phyloP scores from a whole-genome alignment of 2,113 vertebrate genomes.

The Solea senegalensis region DNA sequence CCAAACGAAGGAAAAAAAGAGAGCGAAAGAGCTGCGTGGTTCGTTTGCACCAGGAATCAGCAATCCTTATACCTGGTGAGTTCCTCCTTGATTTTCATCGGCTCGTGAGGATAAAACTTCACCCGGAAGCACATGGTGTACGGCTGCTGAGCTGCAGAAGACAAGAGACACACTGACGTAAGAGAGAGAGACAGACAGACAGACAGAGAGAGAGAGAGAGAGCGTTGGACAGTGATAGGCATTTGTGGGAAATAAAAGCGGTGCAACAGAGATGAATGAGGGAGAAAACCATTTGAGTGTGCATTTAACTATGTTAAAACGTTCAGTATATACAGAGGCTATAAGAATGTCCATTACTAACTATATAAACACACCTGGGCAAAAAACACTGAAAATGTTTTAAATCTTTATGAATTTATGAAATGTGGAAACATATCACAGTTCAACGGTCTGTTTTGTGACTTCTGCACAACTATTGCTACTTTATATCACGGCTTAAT shows the following conservation, averaged over 20 bases:
- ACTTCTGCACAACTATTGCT: too few relatives aligned
- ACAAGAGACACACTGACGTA: conserved; percentile 70
- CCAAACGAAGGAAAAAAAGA: too few relatives aligned
- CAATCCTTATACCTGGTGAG: conserved; percentile 89
- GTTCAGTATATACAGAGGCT: too few relatives aligned
- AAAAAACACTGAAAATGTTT: too few relatives aligned
- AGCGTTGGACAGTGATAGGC: background rate
- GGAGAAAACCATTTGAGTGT: too few relatives aligned
- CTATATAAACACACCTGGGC: too few relatives aligned
- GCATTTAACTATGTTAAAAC: too few relatives aligned
- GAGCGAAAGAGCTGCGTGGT: background rate
- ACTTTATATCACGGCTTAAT: too few relatives aligned
- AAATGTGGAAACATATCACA: too few relatives aligned
- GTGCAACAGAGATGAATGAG: conserved; percentile 12
- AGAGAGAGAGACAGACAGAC: background rate
- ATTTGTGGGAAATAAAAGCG: background rate
- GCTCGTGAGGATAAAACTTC: conserved; percentile 99
- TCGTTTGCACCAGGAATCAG: background rate
- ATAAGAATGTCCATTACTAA: too few relatives aligned
- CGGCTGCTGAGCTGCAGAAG: conserved; percentile 90
- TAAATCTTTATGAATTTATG: too few relatives aligned
- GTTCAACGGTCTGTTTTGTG: too few relatives aligned
- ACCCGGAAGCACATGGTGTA: conserved; percentile 99
- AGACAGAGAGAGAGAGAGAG: background rate
- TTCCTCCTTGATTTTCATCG: conserved; percentile 99